Percentiles rank a stretch among this genome's conserved stretches.
Conservation (phyloP, 2,797 vertebrate species). For the Oreochromis grahami region DNA sequence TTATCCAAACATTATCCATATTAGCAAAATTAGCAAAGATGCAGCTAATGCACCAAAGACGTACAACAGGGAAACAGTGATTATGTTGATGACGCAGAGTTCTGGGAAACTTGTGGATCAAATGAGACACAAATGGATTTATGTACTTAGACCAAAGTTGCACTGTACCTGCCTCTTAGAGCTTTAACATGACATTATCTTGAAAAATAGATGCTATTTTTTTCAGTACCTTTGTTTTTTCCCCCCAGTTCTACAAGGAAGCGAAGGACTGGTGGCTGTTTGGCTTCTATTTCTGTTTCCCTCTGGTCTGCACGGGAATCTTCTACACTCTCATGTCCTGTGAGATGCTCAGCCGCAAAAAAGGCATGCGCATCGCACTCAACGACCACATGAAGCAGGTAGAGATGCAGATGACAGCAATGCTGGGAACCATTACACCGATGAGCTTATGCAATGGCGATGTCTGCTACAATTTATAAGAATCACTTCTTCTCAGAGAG, state of each 20-base stretch:
- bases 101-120: neutral
- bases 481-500: neutral
- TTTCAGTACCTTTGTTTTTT: neutral
- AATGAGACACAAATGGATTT: neutral
- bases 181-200: neutral
- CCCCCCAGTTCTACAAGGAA: constrained; percentile 80
- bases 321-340: constrained; percentile 91
- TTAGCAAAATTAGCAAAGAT: neutral
- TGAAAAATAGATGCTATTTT: neutral
- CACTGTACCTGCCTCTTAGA: neutral
- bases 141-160: neutral
- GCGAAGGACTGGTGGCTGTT: constrained; percentile 91
- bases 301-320: constrained; percentile 84
- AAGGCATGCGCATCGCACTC: constrained; percentile 85
- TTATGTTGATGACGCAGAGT: neutral
- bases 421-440: neutral
- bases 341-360: constrained; percentile 87
- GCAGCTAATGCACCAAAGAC: neutral
- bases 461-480: neutral
- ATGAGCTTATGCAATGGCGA: neutral
- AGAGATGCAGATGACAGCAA: neutral
- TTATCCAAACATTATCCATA: neutral
- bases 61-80: neutral
- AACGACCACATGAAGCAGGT: constrained; percentile 94
- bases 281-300: constrained; percentile 89